Conservation (phyloP, 2,797 vertebrate species). For the Micropoecilia bifurca region DNA sequence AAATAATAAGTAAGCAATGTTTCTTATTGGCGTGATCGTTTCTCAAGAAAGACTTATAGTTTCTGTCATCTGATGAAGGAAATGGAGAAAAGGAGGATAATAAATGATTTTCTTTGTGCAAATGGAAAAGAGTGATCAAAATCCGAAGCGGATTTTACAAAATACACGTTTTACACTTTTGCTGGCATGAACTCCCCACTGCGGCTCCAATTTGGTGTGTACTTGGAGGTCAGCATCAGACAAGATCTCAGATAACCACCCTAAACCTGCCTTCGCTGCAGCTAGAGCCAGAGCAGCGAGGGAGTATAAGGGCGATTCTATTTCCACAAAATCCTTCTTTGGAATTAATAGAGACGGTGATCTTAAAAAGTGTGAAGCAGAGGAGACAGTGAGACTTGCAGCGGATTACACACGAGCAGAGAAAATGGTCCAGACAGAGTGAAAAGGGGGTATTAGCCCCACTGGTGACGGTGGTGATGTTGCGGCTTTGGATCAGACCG, state of each 20-base stretch:
- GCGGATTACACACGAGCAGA: conserved; percentile 23
- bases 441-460: conserved; percentile 41
- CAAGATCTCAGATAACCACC: conserved; percentile 30
- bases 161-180: conserved; percentile 20
- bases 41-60: not conserved
- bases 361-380: conserved; percentile 30
- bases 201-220: conserved; percentile 19
- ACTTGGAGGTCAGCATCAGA: conserved; percentile 24
- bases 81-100: not conserved
- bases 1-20: not conserved
- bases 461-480: conserved; percentile 62
- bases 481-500: conserved; percentile 59
- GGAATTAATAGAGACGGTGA: conserved; percentile 49
- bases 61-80: not conserved
- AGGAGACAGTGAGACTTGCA: conserved; percentile 21
- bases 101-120: conserved; percentile 3
- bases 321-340: conserved; percentile 49
- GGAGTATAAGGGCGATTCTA: conserved; percentile 14
- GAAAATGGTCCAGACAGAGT: conserved; percentile 35
- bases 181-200: conserved; percentile 24
- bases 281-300: not conserved
- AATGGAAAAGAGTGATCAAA: conserved; percentile 15
- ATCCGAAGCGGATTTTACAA: conserved; percentile 1
- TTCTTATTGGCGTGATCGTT: not conserved
- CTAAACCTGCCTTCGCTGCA: not conserved